Percentiles rank a stretch among this genome's conserved stretches.
phyloP scores from a whole-genome alignment of 53 echinoderm and acorn worm genomes.

The Stichopus horrens region DNA sequence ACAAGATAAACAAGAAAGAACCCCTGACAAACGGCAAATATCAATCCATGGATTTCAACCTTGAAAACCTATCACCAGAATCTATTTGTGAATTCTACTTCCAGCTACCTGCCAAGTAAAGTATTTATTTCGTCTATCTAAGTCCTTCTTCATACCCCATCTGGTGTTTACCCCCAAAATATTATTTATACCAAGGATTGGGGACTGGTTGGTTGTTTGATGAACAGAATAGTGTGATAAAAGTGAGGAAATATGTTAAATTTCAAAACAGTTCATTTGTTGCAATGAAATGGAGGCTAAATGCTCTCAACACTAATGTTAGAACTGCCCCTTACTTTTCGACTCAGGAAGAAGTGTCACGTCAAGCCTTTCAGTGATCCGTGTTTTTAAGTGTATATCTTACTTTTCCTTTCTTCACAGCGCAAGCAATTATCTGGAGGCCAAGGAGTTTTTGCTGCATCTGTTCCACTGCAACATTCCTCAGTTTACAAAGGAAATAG shows the following conservation, averaged over 20 bases:
- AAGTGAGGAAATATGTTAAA: too few species aligned
- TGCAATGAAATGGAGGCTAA: too few species aligned
- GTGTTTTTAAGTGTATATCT: background rate
- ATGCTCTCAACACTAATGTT: too few species aligned
- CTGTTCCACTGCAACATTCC: slow-evolving; percentile 38
- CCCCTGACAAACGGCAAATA: background rate
- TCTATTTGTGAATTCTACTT: slow-evolving; percentile 16
- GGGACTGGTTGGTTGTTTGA: background rate
- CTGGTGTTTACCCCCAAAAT: background rate
- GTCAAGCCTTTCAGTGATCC: too few species aligned
- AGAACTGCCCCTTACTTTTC: too few species aligned
- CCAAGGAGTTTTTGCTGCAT: slow-evolving; percentile 12
- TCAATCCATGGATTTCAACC: slow-evolving; percentile 28
- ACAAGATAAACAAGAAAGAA: slow-evolving; percentile 34
- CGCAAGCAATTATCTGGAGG: background rate
- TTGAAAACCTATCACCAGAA: slow-evolving; percentile 7
- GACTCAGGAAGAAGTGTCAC: too few species aligned
- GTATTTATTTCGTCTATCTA: background rate
- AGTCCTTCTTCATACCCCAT: background rate
- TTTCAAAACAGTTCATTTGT: too few species aligned
- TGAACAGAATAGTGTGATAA: too few species aligned
- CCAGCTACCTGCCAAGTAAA: slow-evolving; percentile 27
- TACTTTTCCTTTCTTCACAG: background rate
- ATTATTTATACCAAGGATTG: background rate
- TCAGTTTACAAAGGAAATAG: slow-evolving; percentile 29